Percentiles rank a stretch among this genome's conserved stretches.
Conservation (phyloP, 2,113 vertebrate genomes). For the Limnothrissa miodon region DNA sequence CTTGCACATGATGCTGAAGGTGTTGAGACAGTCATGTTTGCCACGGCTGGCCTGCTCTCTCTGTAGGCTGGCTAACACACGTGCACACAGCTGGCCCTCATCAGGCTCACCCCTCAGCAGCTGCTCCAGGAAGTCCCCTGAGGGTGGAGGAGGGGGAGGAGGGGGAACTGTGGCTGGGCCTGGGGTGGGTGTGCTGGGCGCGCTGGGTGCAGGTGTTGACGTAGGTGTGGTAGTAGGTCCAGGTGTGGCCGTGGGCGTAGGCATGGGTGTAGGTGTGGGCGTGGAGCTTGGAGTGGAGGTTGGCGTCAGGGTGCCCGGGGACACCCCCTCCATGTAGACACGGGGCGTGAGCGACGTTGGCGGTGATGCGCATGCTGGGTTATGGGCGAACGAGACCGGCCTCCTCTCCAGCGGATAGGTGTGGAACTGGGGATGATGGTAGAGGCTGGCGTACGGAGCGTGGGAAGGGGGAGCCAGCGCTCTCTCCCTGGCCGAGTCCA, state of each 20-base stretch:
- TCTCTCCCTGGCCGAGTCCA: conserved; percentile 57
- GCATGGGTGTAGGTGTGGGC: conserved; percentile 11
- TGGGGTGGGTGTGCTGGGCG: conserved; percentile 15
- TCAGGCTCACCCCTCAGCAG: conserved; percentile 71
- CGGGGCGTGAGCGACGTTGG: conserved; percentile 32
- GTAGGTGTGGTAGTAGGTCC: conserved; percentile 6
- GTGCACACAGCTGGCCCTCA: conserved; percentile 69
- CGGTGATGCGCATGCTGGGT: conserved; percentile 35
- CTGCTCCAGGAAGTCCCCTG: conserved; percentile 54
- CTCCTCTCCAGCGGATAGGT: conserved; percentile 53
- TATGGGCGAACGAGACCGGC: conserved; percentile 50
- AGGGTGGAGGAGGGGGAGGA: conserved; percentile 13
- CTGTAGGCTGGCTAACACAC: conserved; percentile 71
- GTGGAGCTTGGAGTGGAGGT: conserved; percentile 34
- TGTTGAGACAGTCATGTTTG: conserved; percentile 75
- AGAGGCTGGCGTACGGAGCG: conserved; percentile 54
- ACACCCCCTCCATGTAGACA: conserved; percentile 24
- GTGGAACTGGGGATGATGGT: conserved; percentile 48
- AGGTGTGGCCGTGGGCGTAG: conserved; percentile 22
- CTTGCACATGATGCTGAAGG: conserved; percentile 81
- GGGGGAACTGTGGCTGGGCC: background rate
- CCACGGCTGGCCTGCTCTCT: conserved; percentile 72
- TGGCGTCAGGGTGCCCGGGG: conserved; percentile 40
- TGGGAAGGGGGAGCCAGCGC: conserved; percentile 46
- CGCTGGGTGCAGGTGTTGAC: background rate